Base-by-base conservation (phyloP, 2,888 invertebrate species). In the Stegophylla sp. region DNA sequence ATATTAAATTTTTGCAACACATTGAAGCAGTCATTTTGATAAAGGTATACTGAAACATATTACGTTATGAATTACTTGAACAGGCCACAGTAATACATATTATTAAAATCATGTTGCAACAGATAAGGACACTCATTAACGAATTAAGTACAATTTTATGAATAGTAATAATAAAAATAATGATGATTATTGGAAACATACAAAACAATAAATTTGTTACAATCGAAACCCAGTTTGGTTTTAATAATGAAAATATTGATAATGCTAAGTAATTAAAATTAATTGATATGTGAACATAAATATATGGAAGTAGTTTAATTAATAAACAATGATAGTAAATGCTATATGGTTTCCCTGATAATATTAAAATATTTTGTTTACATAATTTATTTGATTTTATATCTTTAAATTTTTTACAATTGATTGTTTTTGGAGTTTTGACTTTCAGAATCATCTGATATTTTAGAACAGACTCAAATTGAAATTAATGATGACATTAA, bases 51-150 rank as follows among this genome's bases (percentile, higher is more conserved):
- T 5, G 3, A 0, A 26, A 26, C 7, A 23, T 67, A 15, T 26
- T 26, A 26, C 15, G 15, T 67, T 67, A 26, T 3, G 7, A 45
- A 66, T 45, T 26, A 0, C 0, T 9, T 0, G 0, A 0, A 45
- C 4, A 0, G 12, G n/a, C 17, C 67, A 48, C 2, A 48, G 3
- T 67, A 48, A 3, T 67, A 67, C n/a, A n/a, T n/a, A n/a, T 67
- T 67, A 17, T 45, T 67, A 48, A 67, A 10, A 48, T 1, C 67
- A 66, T 17, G 15, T 1, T 45, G 26, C 26, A 45, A 15, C 15
- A 45, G 66, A 66, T 45, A 43, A 45, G 66, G 45, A 15, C 3
- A 43, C 64, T 13, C 23, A 43, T 64, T 64, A 64, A 45, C 26
- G 10, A 66, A 45, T 66, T 66, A 43, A 20, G 0, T 9, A 43